Percentiles rank a stretch among this genome's conserved stretches.
Conservation (phyloP, 2,797 vertebrate genomes). For the Ctenochaetus hawaiiensis region DNA sequence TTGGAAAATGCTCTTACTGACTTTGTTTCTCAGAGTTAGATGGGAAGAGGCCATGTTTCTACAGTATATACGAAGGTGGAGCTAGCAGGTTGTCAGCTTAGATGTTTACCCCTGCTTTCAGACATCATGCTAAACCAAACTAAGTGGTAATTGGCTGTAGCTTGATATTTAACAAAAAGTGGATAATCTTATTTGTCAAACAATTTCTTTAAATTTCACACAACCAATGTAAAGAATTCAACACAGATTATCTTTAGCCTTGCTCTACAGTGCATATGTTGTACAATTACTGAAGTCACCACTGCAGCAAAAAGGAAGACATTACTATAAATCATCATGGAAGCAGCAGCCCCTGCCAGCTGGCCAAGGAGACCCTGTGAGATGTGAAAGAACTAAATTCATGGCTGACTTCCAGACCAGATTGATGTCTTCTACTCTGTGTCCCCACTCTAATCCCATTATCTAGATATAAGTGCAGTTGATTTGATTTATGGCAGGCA, state of each 20-base stretch:
- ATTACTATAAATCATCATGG: conserved; percentile 70
- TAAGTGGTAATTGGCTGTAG: background rate
- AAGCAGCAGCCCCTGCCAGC: conserved; percentile 73
- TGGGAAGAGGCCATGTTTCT: background rate
- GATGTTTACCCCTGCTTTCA: background rate
- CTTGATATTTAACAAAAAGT: background rate
- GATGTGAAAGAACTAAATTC: conserved; percentile 69
- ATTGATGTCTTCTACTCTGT: conserved; percentile 79
- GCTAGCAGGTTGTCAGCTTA: background rate
- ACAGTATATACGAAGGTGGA: background rate
- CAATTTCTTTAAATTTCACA: background rate
- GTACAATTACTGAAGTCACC: conserved; percentile 51
- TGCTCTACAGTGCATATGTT: conserved; percentile 45
- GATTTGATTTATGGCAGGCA: conserved; percentile 75
- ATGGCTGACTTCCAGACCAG: conserved; percentile 79
- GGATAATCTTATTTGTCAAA: background rate
- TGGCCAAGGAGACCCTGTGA: conserved; percentile 76
- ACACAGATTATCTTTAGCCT: conserved; percentile 36
- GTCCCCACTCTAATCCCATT: conserved; percentile 80
- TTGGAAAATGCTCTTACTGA: background rate
- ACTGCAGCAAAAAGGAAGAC: conserved; percentile 70
- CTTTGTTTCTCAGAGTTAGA: background rate
- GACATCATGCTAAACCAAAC: background rate
- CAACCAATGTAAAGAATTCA: conserved; percentile 5
- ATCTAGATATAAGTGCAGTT: conserved; percentile 73